phyloP scores from a whole-genome alignment of 30 jellyfish, hydroid and myxozoan genomes.

The Cassiopea xamachana region DNA sequence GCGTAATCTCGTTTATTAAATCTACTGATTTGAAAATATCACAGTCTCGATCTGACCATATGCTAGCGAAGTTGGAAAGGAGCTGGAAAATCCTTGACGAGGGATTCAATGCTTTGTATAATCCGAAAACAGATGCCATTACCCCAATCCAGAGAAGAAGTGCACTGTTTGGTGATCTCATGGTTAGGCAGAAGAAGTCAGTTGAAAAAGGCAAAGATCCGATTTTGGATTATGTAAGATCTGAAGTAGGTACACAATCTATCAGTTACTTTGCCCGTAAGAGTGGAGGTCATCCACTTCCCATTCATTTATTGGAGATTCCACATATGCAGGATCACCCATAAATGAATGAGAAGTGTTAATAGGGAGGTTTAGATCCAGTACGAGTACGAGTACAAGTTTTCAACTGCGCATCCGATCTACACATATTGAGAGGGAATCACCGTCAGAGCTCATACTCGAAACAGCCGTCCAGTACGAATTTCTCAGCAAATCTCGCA shows the following conservation, averaged over 20 bases:
- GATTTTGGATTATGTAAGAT: conserved; percentile 39
- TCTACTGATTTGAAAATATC: conserved; percentile 23
- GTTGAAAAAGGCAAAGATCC: conserved; percentile 25
- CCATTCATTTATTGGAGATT: no score
- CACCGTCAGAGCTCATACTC: no score
- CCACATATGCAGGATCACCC: no score
- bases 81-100: conserved; percentile 61
- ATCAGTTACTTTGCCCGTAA: no score
- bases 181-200: background rate
- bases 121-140: conserved; percentile 27
- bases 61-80: conserved; percentile 46
- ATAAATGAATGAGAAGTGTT: no score
- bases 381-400: no score
- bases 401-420: no score
- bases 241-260: conserved; percentile 60
- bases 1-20: conserved; percentile 55
- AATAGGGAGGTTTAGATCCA: no score
- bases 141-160: conserved; percentile 19
- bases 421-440: no score
- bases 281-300: no score
- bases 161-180: conserved; percentile 27
- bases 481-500: no score
- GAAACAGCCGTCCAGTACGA: no score
- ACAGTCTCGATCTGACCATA: background rate
- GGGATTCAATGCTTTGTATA: conserved; percentile 65